Percentiles rank a stretch among this genome's conserved stretches.
These are phyloP conservation scores for Chamaetylas fuelleborni DNA, from an alignment of 2,113 vertebrate genomes.

Conservation along the genomic window DNA sequence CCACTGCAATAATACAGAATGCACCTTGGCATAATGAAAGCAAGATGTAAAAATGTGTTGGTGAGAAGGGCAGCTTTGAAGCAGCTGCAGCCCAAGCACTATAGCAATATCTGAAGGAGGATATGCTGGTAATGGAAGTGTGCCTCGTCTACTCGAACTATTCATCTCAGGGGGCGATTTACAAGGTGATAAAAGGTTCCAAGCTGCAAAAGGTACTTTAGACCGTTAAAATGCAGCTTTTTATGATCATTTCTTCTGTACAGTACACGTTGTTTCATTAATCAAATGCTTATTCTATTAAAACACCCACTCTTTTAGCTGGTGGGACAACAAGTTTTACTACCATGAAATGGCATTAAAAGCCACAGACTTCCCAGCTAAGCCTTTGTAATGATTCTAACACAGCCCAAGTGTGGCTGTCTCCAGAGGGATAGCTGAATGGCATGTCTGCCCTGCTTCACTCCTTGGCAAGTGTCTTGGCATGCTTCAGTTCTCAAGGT, in stretches of 20 bases:
- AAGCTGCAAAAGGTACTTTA: slow-evolving; percentile 71
- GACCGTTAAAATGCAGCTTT: slow-evolving; percentile 65
- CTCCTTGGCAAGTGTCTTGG: neutral
- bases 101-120: slow-evolving; percentile 42
- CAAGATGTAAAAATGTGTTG: slow-evolving; percentile 69
- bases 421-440: neutral
- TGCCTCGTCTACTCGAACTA: slow-evolving; percentile 53
- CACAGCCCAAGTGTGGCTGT: slow-evolving; percentile 36
- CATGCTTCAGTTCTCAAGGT: neutral
- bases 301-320: slow-evolving; percentile 54
- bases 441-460: neutral
- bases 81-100: slow-evolving; percentile 48
- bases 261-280: slow-evolving; percentile 68
- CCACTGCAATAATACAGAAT: slow-evolving; percentile 39
- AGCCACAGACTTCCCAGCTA: slow-evolving; percentile 49
- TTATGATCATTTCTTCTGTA: slow-evolving; percentile 69
- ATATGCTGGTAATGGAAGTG: slow-evolving; percentile 57
- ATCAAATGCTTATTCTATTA: slow-evolving; percentile 74
- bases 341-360: slow-evolving; percentile 67
- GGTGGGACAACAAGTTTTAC: slow-evolving; percentile 63
- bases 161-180: slow-evolving; percentile 71
- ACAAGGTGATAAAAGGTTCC: slow-evolving; percentile 74
- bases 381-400: slow-evolving; percentile 55
- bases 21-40: slow-evolving; percentile 52
- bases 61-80: slow-evolving; percentile 63